Conservation (phyloP, 2,113 vertebrate species). For the Penelope pileata region DNA sequence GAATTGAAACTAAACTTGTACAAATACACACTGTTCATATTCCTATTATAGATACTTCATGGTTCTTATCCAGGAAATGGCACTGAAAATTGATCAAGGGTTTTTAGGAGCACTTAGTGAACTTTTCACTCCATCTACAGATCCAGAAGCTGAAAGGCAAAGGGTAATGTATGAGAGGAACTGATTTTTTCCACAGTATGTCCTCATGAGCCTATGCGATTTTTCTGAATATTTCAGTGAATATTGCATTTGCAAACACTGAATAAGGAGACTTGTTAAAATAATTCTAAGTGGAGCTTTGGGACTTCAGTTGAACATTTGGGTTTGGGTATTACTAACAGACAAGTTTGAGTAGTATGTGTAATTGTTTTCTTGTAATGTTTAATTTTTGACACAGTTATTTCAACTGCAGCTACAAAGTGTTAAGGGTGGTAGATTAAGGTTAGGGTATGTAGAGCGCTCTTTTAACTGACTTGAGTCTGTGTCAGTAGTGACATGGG, state of each 20-base stretch:
- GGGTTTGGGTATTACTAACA: neutral
- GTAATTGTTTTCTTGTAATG: neutral
- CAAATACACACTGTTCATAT: neutral
- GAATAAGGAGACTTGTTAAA: neutral
- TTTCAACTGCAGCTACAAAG: neutral
- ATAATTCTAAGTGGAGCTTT: neutral
- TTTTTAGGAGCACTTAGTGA: constrained; percentile 87
- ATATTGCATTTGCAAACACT: neutral
- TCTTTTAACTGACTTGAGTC: neutral
- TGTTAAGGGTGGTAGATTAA: neutral
- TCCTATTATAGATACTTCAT: constrained; percentile 90
- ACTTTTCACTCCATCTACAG: constrained; percentile 84
- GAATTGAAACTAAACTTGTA: neutral
- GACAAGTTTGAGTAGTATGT: neutral
- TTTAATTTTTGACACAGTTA: neutral
- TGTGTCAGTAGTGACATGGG: neutral
- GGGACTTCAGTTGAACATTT: neutral
- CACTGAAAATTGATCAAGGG: constrained; percentile 93
- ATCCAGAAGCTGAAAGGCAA: constrained; percentile 78
- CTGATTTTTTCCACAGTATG: neutral
- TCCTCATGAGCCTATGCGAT: neutral
- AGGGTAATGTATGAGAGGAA: constrained; percentile 77
- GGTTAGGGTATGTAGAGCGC: neutral
- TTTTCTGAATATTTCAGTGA: neutral
- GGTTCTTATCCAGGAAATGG: constrained; percentile 99